phyloP scores from a whole-genome alignment of 2,888 invertebrate species.

The Athrips mouffetella region DNA sequence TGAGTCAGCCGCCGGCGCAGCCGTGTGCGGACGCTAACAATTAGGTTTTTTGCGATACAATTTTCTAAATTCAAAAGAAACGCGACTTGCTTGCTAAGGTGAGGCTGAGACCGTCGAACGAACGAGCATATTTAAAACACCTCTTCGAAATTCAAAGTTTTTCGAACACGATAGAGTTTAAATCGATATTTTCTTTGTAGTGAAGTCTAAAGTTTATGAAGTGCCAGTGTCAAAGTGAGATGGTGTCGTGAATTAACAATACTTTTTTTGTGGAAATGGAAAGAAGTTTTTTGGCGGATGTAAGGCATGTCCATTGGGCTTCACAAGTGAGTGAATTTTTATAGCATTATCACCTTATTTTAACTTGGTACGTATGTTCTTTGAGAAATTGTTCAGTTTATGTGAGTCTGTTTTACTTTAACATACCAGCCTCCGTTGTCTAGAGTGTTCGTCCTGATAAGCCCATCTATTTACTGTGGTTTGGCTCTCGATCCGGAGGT shows the following conservation, averaged over 20 bases:
- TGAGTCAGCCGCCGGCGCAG: constrained; percentile 57
- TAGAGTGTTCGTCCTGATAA: no score
- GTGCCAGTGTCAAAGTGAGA: constrained; percentile 42
- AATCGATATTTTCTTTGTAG: not conserved
- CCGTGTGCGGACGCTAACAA: constrained; percentile 51
- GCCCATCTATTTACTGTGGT: no score
- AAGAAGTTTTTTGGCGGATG: constrained; percentile 66
- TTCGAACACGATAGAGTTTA: not conserved
- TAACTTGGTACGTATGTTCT: no score
- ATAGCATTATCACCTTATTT: no score
- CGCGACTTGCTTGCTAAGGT: constrained; percentile 33
- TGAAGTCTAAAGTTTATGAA: constrained; percentile 2
- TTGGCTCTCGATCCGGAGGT: no score
- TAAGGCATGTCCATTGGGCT: constrained; percentile 69
- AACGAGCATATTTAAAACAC: constrained; percentile 32
- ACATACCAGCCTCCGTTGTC: no score
- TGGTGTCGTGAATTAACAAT: constrained; percentile 59
- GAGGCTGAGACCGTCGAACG: constrained; percentile 56
- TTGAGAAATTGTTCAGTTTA: no score
- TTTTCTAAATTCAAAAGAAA: constrained; percentile 57
- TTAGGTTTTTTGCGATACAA: constrained; percentile 57
- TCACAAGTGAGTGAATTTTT: constrained; percentile 72
- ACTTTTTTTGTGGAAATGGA: constrained; percentile 55
- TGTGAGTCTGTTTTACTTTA: no score
- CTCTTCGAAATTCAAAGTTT: constrained; percentile 37